phyloP scores from a whole-genome alignment of 1,140 invertebrate species.

The Pseudomyrmex gracilis region DNA sequence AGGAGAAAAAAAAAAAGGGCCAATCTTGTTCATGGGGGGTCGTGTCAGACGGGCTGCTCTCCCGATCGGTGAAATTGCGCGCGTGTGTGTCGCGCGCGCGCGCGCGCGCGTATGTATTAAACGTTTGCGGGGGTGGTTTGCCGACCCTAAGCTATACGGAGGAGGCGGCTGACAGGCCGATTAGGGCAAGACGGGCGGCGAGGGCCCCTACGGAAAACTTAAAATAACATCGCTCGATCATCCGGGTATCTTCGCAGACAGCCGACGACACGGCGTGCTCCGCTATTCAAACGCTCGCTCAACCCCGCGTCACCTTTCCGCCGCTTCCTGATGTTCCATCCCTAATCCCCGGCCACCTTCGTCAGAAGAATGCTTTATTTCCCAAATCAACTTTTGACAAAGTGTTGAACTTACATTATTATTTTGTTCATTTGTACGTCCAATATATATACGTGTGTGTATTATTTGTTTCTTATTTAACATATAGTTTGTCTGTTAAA shows the following conservation, averaged over 20 bases:
- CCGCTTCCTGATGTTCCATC: constrained; percentile 21
- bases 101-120: constrained; percentile 44
- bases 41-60: constrained; percentile 35
- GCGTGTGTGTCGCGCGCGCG: constrained; percentile 28
- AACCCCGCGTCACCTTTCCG: constrained; percentile 13
- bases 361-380: constrained; percentile 44
- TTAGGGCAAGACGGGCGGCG: constrained; percentile 81
- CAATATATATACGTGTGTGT: neutral
- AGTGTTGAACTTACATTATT: neutral
- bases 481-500: neutral
- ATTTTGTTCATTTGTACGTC: neutral
- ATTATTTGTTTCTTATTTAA: neutral
- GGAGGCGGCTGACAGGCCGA: constrained; percentile 81
- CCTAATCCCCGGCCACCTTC: constrained; percentile 29
- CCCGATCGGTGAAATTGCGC: constrained; percentile 48
- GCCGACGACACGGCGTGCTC: constrained; percentile 70
- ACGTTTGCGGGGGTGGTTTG: constrained; percentile 65
- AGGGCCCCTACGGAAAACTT: constrained; percentile 84
- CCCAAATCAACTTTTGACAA: neutral
- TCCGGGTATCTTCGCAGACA: constrained; percentile 81
- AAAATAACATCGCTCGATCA: constrained; percentile 86
- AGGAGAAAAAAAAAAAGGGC: constrained; percentile 74
- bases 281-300: constrained; percentile 61
- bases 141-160: constrained; percentile 46
- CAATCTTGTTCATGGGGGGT: constrained; percentile 76